Conservation (phyloP, 2,888 invertebrate genomes). For the Apomyelois bistriatella region DNA sequence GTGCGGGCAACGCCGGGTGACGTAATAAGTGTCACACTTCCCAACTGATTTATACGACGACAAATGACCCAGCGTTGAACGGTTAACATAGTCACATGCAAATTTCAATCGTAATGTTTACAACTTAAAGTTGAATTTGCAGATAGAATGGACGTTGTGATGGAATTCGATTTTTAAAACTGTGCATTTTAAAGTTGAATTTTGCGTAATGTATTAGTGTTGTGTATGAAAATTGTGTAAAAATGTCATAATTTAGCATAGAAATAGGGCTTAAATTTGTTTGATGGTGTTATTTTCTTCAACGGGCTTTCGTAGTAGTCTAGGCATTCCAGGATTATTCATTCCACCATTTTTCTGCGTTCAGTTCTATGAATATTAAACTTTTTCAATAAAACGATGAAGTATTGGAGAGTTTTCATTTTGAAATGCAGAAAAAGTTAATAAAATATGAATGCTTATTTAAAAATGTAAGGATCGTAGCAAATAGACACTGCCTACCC, state of each 20-base stretch:
- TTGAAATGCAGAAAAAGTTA: too few species aligned
- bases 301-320: too few species aligned
- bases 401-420: background rate
- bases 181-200: background rate
- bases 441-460: too few species aligned
- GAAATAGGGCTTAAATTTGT: background rate
- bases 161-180: background rate
- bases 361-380: background rate
- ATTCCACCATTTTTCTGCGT: too few species aligned
- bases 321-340: too few species aligned
- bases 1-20: constrained; percentile 17
- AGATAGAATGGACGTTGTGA: background rate
- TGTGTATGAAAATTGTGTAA: background rate
- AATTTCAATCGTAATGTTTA: background rate
- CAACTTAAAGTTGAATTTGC: background rate
- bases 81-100: constrained; percentile 17
- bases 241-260: background rate
- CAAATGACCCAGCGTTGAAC: constrained; percentile 23
- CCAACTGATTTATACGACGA: constrained; percentile 21
- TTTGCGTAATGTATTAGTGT: background rate
- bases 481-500: too few species aligned
- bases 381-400: background rate
- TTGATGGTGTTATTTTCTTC: background rate
- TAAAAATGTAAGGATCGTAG: too few species aligned
- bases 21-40: constrained; percentile 24